These are phyloP conservation scores for Toxostoma redivivum DNA, from an alignment of 2,113 vertebrate genomes.

Conservation along the genomic window DNA sequence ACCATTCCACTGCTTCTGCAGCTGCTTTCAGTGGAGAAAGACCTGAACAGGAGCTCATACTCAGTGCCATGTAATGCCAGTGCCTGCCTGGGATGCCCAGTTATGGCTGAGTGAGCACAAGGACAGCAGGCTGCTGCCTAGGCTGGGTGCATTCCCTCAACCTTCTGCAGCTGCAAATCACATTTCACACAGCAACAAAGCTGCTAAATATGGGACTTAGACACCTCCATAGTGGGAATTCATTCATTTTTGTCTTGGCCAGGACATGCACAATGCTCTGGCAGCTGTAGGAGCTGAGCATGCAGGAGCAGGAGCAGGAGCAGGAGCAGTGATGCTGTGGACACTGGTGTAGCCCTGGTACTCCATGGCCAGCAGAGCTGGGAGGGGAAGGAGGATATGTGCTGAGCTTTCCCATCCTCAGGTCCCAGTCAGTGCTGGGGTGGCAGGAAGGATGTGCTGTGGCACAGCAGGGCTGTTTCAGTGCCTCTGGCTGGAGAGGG, in stretches of 20 bases:
- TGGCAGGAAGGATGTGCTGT: not conserved
- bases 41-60: not conserved
- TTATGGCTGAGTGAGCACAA: not conserved
- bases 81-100: not conserved
- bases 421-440: rapidly evolving
- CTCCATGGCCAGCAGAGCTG: not conserved
- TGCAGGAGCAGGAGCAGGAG: not conserved
- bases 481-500: not conserved
- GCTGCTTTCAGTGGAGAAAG: not conserved
- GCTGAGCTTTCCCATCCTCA: rapidly evolving
- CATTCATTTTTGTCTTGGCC: rapidly evolving
- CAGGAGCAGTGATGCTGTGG: not conserved
- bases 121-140: not conserved
- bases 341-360: not conserved
- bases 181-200: not conserved
- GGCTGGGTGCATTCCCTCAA: not conserved
- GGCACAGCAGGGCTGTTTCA: not conserved
- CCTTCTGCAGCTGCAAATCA: not conserved
- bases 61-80: not conserved
- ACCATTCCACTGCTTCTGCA: not conserved
- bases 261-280: rapidly evolving
- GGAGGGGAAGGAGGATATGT: rapidly evolving
- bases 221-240: not conserved
- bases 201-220: not conserved
- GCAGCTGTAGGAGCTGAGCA: not conserved